Evolutionary conservation across 2,113 vertebrate species (phyloP).

Genomic region (Eidolon helvum): DNA sequence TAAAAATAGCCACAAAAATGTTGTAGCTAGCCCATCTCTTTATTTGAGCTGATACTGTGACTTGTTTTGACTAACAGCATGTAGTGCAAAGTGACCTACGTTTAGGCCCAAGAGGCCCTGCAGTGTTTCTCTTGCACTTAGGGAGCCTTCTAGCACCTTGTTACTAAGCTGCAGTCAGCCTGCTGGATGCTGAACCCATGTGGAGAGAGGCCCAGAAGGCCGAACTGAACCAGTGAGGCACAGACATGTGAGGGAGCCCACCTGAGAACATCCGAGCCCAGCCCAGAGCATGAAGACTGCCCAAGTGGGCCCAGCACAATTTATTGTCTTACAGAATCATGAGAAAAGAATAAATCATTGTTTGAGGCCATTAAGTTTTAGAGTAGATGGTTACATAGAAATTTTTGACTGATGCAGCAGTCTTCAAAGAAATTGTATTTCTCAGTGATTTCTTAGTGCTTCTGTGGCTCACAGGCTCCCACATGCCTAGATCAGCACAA

Average conservation of each 20-base stretch:
- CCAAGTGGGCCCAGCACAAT: too few relatives aligned
- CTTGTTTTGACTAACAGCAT: too few relatives aligned
- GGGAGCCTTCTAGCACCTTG: background rate
- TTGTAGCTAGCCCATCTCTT: background rate
- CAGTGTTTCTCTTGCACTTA: background rate
- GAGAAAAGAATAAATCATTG: background rate
- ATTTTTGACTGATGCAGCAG: background rate
- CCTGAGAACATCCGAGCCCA: background rate
- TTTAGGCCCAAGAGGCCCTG: background rate
- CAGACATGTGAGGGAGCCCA: background rate
- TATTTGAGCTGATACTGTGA: background rate
- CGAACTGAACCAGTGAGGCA: background rate
- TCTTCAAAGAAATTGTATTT: background rate
- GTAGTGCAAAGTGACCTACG: background rate
- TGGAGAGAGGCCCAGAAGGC: background rate
- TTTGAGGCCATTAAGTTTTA: background rate
- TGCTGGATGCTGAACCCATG: background rate
- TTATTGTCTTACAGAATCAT: background rate
- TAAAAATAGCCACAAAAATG: background rate
- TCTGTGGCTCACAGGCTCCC: background rate
- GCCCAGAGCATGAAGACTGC: background rate
- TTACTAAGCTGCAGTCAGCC: too few relatives aligned
- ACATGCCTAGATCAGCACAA: background rate
- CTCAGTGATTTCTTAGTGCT: background rate
- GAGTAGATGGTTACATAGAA: background rate